phyloP scores from a whole-genome alignment of 2,113 vertebrate genomes.

The Ondatra zibethicus region DNA sequence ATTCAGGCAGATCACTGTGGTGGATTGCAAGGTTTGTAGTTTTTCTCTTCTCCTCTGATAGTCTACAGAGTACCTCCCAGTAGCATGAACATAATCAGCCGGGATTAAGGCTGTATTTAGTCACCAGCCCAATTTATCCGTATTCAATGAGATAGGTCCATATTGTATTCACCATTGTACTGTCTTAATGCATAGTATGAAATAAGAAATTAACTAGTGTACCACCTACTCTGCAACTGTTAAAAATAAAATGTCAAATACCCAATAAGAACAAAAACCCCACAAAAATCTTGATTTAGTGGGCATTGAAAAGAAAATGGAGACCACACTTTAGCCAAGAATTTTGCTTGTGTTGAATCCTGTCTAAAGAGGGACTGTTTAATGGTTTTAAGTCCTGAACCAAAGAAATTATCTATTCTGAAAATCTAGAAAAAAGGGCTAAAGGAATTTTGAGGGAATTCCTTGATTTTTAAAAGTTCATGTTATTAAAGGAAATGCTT shows the following conservation, averaged over 20 bases:
- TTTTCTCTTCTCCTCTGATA: not conserved
- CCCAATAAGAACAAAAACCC: not conserved
- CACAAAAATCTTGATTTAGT: not conserved
- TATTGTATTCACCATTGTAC: not conserved
- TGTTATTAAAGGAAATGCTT: not conserved
- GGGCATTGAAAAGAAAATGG: not conserved
- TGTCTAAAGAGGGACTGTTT: not conserved
- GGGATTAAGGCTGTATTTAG: not conserved
- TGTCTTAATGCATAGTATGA: not conserved
- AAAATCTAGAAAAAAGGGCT: not conserved
- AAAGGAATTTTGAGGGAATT: not conserved
- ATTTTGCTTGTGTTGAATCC: not conserved
- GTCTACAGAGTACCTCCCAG: too few relatives aligned
- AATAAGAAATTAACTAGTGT: not conserved
- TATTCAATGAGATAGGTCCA: not conserved
- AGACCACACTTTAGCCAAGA: not conserved
- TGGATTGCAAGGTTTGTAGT: not conserved
- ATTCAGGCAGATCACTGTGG: not conserved
- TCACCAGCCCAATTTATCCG: not conserved
- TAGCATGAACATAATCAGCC: not conserved
- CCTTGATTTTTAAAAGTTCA: not conserved
- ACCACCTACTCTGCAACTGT: not conserved
- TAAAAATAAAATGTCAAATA: not conserved
- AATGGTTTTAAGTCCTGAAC: not conserved
- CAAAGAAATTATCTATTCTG: slow-evolving; percentile 28